Conservation (phyloP, 2,797 vertebrate genomes). For the Molothrus ater region DNA sequence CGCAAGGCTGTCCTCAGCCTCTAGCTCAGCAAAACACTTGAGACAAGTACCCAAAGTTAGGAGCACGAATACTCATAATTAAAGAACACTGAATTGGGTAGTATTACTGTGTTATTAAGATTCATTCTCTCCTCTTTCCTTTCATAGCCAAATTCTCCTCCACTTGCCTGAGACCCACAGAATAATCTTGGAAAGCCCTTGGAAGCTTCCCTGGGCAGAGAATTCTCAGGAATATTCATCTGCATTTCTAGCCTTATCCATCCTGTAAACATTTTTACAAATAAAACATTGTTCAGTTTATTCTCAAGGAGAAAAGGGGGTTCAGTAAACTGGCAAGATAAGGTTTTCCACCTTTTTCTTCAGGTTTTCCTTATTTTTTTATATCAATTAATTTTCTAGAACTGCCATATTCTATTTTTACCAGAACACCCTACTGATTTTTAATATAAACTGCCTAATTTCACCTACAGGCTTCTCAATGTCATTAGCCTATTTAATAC, state of each 20-base stretch:
- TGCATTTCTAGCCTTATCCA: neutral
- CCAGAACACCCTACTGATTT: neutral
- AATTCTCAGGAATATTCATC: neutral
- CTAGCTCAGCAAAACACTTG: neutral
- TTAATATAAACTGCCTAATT: neutral
- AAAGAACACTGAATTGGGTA: neutral
- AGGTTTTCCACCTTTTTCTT: neutral
- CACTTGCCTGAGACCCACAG: neutral
- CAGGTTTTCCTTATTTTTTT: rapidly evolving
- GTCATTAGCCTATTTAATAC: neutral
- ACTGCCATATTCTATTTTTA: neutral
- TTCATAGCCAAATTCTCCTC: neutral
- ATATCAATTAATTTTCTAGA: neutral
- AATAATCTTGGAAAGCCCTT: neutral
- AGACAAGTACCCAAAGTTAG: neutral
- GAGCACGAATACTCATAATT: neutral
- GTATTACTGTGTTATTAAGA: neutral
- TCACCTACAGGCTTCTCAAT: neutral
- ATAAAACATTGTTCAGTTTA: neutral
- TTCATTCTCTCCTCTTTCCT: neutral
- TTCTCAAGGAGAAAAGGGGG: rapidly evolving
- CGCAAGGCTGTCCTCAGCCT: neutral
- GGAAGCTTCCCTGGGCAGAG: neutral
- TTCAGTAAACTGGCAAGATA: neutral
- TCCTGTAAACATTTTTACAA: neutral